Evolutionary conservation across 2,113 vertebrate species (phyloP), one percentile per base, ranked within the genome.

Genomic region (Atrichornis clamosus): DNA sequence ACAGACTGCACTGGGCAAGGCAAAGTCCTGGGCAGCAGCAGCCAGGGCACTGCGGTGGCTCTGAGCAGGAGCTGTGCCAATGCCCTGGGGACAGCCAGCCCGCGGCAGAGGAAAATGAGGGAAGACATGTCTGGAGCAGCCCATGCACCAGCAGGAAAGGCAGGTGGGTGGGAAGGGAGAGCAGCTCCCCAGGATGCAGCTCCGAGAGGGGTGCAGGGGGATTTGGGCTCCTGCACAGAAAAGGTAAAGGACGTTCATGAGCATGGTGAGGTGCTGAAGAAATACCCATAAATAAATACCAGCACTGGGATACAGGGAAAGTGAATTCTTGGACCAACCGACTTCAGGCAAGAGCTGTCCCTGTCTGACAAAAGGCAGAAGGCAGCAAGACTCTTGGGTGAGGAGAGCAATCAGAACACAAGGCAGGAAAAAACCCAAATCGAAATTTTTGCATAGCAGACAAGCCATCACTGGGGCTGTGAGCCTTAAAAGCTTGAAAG

Each of bases 91-190:
- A 74, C 30, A 76, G 23, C 6, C 3, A 73, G 33, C 44, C 41
- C 42, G 5, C 0, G 5, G 77, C 89, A 76, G 50, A n/a, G 5
- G 3, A 47, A 64, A 50, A 80, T 4, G 11, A 42, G 22, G 78
- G 41, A 41, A 35, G 74, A 52, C 6, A 3, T 4, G 19, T 15
- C 49, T 1, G 4, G 73, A 84, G 58, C 83, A 76, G 10, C 33
- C 41, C 15, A 2, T 5, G 56, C 21, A 6, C 0, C 6, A 46
- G 69, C 55, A 46, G 7, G 2, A 33, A 14, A 11, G 1, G 0
- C 23, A 21, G 41, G 35, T 3, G 74, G 3, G 2, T 1, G 42
- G 10, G 37, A 13, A 30, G 78, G 64, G 39, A 81, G 74, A 67
- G 56, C 78, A 44, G 65, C 35, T 70, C 42, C 21, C 20, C 3